These are phyloP conservation scores for Semicossyphus pulcher DNA, from an alignment of 2,113 vertebrate species.

Conservation along the genomic window DNA sequence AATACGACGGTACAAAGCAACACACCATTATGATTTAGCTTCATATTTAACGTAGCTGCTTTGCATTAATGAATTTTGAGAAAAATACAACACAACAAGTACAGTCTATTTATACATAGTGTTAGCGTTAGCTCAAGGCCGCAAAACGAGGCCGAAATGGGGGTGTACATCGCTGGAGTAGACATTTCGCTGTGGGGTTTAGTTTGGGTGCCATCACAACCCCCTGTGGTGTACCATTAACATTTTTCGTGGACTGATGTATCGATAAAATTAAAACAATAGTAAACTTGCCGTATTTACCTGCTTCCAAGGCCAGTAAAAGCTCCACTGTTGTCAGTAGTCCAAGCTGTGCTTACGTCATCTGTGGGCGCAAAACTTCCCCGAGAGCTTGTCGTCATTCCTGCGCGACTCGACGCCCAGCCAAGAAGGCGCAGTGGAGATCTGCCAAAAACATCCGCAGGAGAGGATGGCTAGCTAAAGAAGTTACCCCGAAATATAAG, in stretches of 20 bases:
- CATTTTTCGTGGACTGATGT: neutral
- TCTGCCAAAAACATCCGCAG: conserved; percentile 47
- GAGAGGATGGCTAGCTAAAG: conserved; percentile 36
- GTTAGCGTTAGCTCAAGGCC: conserved; percentile 72
- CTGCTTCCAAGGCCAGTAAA: conserved; percentile 38
- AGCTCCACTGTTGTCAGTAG: conserved; percentile 38
- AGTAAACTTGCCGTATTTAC: conserved; percentile 21
- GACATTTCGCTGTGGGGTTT: neutral
- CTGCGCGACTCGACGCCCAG: conserved; percentile 27
- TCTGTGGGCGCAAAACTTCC: conserved; percentile 1
- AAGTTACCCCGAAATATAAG: neutral
- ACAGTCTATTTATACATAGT: neutral
- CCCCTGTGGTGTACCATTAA: accelerated
- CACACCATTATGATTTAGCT: accelerated
- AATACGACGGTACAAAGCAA: neutral
- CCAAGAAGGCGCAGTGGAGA: neutral
- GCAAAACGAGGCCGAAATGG: conserved; percentile 38
- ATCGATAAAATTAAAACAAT: accelerated
- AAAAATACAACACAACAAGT: neutral
- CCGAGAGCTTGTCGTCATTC: neutral
- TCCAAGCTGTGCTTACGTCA: conserved; percentile 38
- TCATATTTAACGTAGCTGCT: accelerated
- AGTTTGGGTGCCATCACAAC: neutral
- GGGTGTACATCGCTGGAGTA: neutral
- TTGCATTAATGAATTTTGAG: neutral